Conservation (phyloP, 2,888 invertebrate species). For the Cetonia aurata region DNA sequence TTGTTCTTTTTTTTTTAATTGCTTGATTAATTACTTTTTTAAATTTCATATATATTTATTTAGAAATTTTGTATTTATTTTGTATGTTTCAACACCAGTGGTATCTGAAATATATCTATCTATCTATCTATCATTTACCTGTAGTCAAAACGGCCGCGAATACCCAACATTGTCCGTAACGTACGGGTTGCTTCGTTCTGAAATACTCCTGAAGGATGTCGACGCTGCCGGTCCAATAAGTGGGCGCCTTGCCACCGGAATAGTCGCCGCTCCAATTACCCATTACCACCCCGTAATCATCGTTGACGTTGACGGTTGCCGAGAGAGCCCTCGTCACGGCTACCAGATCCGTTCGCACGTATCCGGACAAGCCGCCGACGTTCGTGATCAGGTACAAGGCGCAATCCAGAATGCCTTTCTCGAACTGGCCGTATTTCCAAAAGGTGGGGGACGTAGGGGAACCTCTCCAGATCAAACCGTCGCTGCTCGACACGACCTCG, state of each 20-base stretch:
- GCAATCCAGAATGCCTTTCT: slow-evolving; percentile 76
- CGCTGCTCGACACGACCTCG: slow-evolving; percentile 79
- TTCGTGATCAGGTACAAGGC: slow-evolving; percentile 75
- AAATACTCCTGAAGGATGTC: slow-evolving; percentile 84
- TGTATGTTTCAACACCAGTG: no score
- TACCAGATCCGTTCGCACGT: slow-evolving; percentile 80
- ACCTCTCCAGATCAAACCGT: slow-evolving; percentile 82
- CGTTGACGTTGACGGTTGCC: slow-evolving; percentile 84
- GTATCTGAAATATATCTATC: no score
- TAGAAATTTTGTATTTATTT: no score
- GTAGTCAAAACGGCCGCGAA: slow-evolving; percentile 84
- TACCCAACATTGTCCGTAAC: slow-evolving; percentile 93
- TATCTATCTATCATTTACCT: slow-evolving; percentile 35
- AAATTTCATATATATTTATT: no score
- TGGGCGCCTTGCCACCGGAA: slow-evolving; percentile 82
- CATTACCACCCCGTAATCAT: slow-evolving; percentile 83
- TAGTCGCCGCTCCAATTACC: slow-evolving; percentile 89
- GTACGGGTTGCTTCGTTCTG: slow-evolving; percentile 82
- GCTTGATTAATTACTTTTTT: no score
- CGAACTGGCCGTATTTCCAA: slow-evolving; percentile 84
- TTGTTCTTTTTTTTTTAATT: no score
- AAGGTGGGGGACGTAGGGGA: slow-evolving; percentile 77
- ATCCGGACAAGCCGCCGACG: slow-evolving; percentile 71
- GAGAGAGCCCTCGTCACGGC: slow-evolving; percentile 80
- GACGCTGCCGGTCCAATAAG: slow-evolving; percentile 87